Conservation (phyloP, 2,888 invertebrate genomes). For the Micoletzkya japonica region DNA sequence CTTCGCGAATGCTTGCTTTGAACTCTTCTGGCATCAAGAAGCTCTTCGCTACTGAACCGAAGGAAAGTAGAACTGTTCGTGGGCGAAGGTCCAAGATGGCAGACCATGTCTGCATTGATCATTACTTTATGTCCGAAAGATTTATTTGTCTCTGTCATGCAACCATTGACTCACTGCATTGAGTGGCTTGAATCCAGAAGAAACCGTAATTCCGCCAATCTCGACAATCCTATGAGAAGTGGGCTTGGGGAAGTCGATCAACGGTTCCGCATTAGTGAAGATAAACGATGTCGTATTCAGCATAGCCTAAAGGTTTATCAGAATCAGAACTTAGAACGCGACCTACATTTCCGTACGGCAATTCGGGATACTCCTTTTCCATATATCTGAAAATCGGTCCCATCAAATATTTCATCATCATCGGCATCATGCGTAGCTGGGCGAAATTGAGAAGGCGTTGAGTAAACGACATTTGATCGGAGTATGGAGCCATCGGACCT, state of each 20-base stretch:
- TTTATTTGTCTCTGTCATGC: too few species aligned
- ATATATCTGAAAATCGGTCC: too few species aligned
- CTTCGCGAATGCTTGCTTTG: slow-evolving; percentile 33
- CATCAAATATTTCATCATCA: too few species aligned
- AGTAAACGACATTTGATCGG: too few species aligned
- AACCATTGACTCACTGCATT: neutral
- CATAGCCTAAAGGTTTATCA: too few species aligned
- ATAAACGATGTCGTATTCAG: neutral
- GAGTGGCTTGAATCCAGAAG: neutral
- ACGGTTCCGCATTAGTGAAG: slow-evolving; percentile 18
- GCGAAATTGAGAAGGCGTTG: too few species aligned
- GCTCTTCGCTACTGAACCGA: slow-evolving; percentile 5
- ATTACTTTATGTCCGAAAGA: too few species aligned
- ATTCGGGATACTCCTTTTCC: too few species aligned
- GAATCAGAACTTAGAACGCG: too few species aligned
- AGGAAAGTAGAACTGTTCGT: slow-evolving; percentile 14
- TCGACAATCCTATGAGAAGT: slow-evolving; percentile 12
- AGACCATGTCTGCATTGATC: slow-evolving; percentile 7
- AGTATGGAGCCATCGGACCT: too few species aligned
- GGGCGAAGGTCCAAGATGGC: neutral
- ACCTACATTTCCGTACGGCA: too few species aligned
- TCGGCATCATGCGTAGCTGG: too few species aligned
- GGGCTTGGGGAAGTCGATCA: slow-evolving; percentile 15
- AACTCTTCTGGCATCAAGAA: slow-evolving; percentile 21
- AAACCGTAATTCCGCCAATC: slow-evolving; percentile 20